A percentile compares a stretch with the other conserved stretches of the same genome.
phyloP scores from a whole-genome alignment of 2,888 invertebrate genomes.

The Epirrhoe alternata region DNA sequence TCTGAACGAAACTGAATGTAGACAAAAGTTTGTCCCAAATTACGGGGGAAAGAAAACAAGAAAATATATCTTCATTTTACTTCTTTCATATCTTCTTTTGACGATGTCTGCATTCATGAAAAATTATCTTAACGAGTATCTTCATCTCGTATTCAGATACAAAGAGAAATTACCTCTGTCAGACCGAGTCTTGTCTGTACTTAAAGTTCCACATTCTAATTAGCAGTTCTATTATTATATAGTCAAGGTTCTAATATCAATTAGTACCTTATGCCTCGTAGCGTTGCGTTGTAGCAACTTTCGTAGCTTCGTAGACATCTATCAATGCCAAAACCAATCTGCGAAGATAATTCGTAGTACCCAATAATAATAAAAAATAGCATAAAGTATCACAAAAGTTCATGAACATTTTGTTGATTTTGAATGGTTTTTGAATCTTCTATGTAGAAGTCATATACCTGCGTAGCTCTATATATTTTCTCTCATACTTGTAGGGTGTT shows the following conservation, averaged over 20 bases:
- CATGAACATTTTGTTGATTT: too few relatives aligned
- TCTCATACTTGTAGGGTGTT: too few relatives aligned
- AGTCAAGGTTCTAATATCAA: slow-evolving; percentile 1
- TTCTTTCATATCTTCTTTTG: too few relatives aligned
- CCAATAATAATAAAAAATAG: too few relatives aligned
- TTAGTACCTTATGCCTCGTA: background rate
- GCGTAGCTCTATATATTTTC: too few relatives aligned
- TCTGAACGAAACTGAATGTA: background rate
- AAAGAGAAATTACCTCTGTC: background rate
- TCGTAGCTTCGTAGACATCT: slow-evolving; percentile 17
- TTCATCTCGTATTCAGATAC: background rate
- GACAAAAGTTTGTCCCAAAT: too few relatives aligned
- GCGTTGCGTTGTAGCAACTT: slow-evolving; percentile 14
- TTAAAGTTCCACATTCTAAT: background rate
- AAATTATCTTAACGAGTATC: too few relatives aligned
- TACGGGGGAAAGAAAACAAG: background rate
- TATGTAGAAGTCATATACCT: too few relatives aligned
- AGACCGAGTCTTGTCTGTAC: background rate
- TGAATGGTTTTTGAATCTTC: too few relatives aligned
- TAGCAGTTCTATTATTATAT: background rate
- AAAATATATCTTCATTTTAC: background rate
- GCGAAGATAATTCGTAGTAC: too few relatives aligned
- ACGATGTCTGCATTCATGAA: too few relatives aligned
- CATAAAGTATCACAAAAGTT: too few relatives aligned
- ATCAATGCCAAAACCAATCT: slow-evolving; percentile 25